These are phyloP conservation scores for Epizoanthus scotinus DNA, from an alignment of 92 coral and sea anemone species.

Conservation along the genomic window DNA sequence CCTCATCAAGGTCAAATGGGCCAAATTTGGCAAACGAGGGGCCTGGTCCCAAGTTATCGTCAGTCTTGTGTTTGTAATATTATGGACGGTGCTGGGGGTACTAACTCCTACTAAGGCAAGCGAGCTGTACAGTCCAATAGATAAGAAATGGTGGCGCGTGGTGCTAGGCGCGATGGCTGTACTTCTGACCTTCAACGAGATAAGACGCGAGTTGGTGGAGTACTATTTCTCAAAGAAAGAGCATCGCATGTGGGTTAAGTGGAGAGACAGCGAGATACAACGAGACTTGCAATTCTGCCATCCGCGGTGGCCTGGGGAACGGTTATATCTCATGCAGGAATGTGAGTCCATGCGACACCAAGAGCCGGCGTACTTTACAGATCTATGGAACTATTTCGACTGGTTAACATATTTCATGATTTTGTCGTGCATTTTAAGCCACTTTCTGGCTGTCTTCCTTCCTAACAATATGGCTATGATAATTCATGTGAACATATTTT, in stretches of 20 bases:
- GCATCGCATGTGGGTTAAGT: constrained; percentile 79
- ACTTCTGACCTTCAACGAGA: constrained; percentile 77
- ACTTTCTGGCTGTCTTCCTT: constrained; percentile 59
- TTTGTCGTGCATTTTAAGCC: constrained; percentile 66
- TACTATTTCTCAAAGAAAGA: constrained; percentile 82
- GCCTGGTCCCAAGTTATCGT: constrained; percentile 85
- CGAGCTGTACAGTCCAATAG: constrained; percentile 68
- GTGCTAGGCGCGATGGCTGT: constrained; percentile 63
- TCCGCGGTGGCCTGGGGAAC: constrained; percentile 99
- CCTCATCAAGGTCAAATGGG: constrained; percentile 92
- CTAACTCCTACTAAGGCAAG: constrained; percentile 61
- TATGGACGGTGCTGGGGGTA: constrained; percentile 94
- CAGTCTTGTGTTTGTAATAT: constrained; percentile 74
- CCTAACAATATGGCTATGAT: constrained; percentile 46
- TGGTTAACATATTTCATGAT: constrained; percentile 84
- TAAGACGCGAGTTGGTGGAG: constrained; percentile 74
- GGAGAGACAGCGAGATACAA: constrained; percentile 85
- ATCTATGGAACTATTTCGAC: constrained; percentile 92
- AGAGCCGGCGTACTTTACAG: constrained; percentile 82
- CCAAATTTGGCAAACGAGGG: constrained; percentile 80
- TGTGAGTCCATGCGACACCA: constrained; percentile 69
- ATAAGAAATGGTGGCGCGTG: constrained; percentile 85
- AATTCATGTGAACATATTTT: constrained; percentile 67
- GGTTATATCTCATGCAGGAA: constrained; percentile 89
- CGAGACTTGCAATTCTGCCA: constrained; percentile 88